Evolutionary conservation across 2,888 invertebrate species (phyloP).

Genomic region (Branchipolynoe longqiensis): DNA sequence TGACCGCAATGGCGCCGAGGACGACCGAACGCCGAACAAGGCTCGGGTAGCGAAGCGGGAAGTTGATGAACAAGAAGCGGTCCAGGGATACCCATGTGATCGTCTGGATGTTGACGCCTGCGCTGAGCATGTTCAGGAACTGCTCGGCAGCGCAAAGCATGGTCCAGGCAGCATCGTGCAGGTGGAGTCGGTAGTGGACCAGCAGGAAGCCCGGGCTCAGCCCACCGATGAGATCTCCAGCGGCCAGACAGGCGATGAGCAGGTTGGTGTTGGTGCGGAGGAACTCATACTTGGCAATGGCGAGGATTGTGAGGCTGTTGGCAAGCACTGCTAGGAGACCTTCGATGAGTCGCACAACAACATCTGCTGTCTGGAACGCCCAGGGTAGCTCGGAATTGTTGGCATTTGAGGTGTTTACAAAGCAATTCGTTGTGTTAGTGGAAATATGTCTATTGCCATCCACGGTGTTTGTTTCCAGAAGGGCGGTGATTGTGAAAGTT

Average conservation of each 20-base stretch:
- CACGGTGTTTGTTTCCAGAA: no score
- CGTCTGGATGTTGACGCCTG: not conserved
- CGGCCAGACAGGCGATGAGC: not conserved
- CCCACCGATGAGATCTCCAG: not conserved
- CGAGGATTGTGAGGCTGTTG: conserved; percentile 8
- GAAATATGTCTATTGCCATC: no score
- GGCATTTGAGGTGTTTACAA: no score
- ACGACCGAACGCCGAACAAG: not conserved
- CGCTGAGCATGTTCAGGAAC: not conserved
- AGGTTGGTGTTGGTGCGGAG: not conserved
- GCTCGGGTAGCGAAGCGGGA: not conserved
- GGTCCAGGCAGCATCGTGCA: not conserved
- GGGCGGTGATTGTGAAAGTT: no score
- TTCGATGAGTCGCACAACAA: not conserved
- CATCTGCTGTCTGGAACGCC: not conserved
- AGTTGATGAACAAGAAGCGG: conserved; percentile 5
- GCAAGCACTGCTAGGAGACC: not conserved
- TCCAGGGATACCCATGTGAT: not conserved
- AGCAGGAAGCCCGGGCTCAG: not conserved
- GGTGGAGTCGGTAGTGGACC: not conserved
- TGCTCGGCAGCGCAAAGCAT: not conserved
- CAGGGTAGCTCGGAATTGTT: not conserved
- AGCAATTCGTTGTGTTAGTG: no score
- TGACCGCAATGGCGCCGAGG: not conserved
- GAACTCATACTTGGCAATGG: not conserved